Evolutionary conservation across 2,888 invertebrate species (phyloP), one percentile per base, ranked within the genome.

Genomic region (Chironomus riparius): DNA sequence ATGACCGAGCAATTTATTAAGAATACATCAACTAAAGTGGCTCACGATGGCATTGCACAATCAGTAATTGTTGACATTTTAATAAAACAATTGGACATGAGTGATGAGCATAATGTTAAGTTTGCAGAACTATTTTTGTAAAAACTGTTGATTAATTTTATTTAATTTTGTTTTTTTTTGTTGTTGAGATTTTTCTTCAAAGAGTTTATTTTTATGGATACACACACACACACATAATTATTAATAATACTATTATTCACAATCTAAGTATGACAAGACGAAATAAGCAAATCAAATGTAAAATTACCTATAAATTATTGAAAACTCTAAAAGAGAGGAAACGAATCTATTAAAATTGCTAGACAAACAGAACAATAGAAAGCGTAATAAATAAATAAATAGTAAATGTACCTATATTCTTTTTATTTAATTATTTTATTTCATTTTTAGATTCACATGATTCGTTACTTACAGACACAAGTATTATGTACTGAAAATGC

Each of bases 1-100:
- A 62, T 47, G 38, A 38, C 7, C 47, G 73, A 73, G 47, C 62
- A n/a, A 18, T 73, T 73, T 56, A 28, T 15, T 10, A 73, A 73
- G n/a, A 65, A 65, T 24, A 18, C 47, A 12, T 28, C 62, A 38
- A 7, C 50, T 1, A 10, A 24, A n/a, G 12, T 21, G 1, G 22
- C 65, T 24, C 65, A 24, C 6, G 21, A 65, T 13, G 24, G 13
- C 13, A 65, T 15, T 68, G 18, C 65, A 65, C 65, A 68, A 68
- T 47, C 15, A 47, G 28, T 47, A 47, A 68, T 68, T 28, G 38
- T 68, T 10, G 68, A 68, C 15, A 6, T 12, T 68, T 47, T 68
- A 15, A 15, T 38, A 15, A 28, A 68, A n/a, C 38, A 28, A 10
- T 47, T 68, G 28, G 68, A 68, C 68, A 2, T 68, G 28, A 24